These are phyloP conservation scores for Erpobdella octoculata DNA, from an alignment of 2,888 invertebrate genomes.

Conservation along the genomic window DNA sequence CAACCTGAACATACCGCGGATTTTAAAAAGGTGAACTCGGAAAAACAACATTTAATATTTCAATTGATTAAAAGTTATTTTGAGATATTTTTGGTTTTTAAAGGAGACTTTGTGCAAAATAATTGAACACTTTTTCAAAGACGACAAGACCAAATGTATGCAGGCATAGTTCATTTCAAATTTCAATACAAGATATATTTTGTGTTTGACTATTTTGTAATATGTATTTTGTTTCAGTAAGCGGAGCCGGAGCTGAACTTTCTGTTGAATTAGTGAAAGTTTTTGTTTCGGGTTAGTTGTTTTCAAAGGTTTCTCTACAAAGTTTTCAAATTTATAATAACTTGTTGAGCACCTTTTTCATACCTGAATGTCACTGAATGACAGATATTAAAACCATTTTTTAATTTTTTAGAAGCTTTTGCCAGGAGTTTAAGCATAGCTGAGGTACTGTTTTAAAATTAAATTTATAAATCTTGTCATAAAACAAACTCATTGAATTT, in stretches of 20 bases:
- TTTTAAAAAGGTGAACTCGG: conserved; percentile 11
- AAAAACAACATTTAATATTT: not conserved
- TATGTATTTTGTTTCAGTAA: not conserved
- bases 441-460: not conserved
- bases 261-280: conserved; percentile 8
- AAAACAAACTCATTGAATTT: not conserved
- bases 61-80: not conserved
- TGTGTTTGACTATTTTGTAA: not conserved
- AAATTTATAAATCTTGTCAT: not conserved
- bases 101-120: conserved; percentile 11
- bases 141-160: conserved; percentile 1
- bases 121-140: conserved; percentile 10
- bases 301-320: too few relatives aligned
- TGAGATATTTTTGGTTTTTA: not conserved
- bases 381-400: not conserved
- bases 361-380: not conserved
- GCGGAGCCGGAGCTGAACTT: not conserved
- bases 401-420: not conserved
- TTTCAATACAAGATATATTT: too few relatives aligned
- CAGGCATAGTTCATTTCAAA: too few relatives aligned
- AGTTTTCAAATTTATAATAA: too few relatives aligned
- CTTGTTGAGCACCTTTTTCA: not conserved
- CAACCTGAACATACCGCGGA: too few relatives aligned
- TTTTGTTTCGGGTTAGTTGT: not conserved
- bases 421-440: not conserved